Percentiles rank a stretch among this genome's conserved stretches.
phyloP scores from a whole-genome alignment of 2,797 vertebrate species.

The Pogonophryne albipinna region DNA sequence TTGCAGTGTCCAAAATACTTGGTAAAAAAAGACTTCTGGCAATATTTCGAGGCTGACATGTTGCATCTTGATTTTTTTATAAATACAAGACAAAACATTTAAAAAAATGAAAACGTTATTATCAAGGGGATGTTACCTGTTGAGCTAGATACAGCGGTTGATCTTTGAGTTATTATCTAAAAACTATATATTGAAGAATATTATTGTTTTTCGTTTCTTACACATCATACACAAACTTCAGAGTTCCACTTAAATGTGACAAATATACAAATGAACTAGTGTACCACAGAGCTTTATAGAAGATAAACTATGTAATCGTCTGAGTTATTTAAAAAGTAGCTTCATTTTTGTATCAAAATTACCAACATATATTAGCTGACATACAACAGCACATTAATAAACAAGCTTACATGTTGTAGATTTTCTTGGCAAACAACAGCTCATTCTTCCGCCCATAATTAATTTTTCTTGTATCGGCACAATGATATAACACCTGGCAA shows the following conservation, averaged over 20 bases:
- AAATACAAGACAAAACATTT: too few species aligned
- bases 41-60: background rate
- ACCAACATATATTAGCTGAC: background rate
- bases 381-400: background rate
- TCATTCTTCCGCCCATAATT: background rate
- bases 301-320: background rate
- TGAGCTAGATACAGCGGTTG: background rate
- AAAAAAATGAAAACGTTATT: background rate
- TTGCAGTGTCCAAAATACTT: background rate
- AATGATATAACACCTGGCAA: conserved; percentile 9
- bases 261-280: background rate
- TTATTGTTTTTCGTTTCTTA: background rate
- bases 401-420: background rate
- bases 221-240: background rate
- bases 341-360: background rate
- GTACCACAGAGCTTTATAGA: background rate
- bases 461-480: background rate
- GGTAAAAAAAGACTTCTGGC: background rate
- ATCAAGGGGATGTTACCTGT: background rate
- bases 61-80: background rate
- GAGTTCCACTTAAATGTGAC: background rate
- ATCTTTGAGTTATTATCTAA: background rate
- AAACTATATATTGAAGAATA: background rate
- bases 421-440: background rate
- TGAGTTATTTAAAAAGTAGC: background rate